Evolutionary conservation across 1,140 invertebrate species (phyloP), one percentile per base, ranked within the genome.

Genomic region (Gryon sp.): DNA sequence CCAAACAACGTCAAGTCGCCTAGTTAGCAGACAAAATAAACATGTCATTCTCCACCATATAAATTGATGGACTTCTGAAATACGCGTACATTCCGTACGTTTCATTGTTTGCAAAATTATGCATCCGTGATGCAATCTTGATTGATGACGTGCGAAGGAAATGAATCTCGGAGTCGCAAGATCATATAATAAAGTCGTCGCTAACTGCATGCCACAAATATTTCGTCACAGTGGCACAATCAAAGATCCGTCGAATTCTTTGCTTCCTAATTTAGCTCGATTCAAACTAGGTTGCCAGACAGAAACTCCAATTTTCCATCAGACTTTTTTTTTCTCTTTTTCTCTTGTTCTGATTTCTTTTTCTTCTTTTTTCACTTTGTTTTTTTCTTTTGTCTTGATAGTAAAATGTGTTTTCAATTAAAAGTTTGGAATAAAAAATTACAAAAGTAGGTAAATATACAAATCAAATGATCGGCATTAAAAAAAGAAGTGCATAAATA

Each of bases 71-170:
- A 65, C 69, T 59, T 65, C 59, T 65, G 43, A 65, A 65, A 65
- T 57, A 63, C 32, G 50, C 41, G 28, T 40, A 57, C 69, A 63
- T 73, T 65, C 69, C 24, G 26, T 11, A 43, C 34, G 5, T 9
- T 45, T 40, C 36, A 74, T 74, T 74, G 69, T 65, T 65, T 65
- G 60, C 52, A 65, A 74, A 74, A 74, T 73, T 63, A 73, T 73
- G 69, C 69, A 74, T 65, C 41, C 50, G 28, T 74, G 59, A 65
- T 65, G 69, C 69, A 74, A 74, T 65, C 60, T 65, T 65, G 69
- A 65, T 73, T 65, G 59, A 59, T 73, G 50, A 73, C 36, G 69
- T 52, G 50, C 26, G 19, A 45, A 53, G 14, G 22, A 52, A 75
- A 66, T 62, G 53, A 50, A 63, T 63, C 50, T 46, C 32, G 24